A percentile compares a stretch with the other conserved stretches of the same genome.
These are phyloP conservation scores for Zoanthus solanderi DNA, from an alignment of 92 coral and sea anemone species.

Conservation along the genomic window DNA sequence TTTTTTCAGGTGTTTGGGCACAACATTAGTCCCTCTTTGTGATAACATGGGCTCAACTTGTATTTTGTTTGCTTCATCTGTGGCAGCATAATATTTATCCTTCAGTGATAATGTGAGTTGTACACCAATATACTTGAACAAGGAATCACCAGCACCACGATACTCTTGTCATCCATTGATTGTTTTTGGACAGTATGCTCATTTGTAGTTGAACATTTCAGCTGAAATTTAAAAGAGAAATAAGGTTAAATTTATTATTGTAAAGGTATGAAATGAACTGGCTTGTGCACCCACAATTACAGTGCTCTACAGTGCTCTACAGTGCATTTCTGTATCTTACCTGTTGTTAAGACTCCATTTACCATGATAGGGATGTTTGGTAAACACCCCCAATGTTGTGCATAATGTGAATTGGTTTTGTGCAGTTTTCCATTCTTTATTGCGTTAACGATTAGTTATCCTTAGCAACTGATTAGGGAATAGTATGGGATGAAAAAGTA, in stretches of 20 bases:
- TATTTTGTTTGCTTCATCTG: conserved; percentile 56
- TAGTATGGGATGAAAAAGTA: conserved; percentile 42
- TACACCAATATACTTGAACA: conserved; percentile 41
- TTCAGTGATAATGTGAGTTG: conserved; percentile 52
- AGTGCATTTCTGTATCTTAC: not conserved
- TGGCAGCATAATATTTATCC: conserved; percentile 47
- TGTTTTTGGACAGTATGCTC: conserved; percentile 50
- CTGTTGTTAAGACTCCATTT: conserved; percentile 20
- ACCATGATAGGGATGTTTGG: conserved; percentile 40
- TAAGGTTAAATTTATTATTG: conserved; percentile 40
- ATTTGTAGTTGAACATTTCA: conserved; percentile 48
- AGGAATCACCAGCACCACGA: conserved; percentile 41
- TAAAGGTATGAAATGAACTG: conserved; percentile 47
- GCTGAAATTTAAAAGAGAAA: conserved; percentile 50
- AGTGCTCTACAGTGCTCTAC: conserved; percentile 6
- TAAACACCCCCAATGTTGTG: conserved; percentile 51
- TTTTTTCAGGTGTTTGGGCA: conserved; percentile 36
- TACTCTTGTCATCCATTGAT: conserved; percentile 57
- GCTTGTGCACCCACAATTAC: conserved; percentile 41
- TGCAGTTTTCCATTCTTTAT: conserved; percentile 43
- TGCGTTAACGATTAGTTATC: conserved; percentile 22
- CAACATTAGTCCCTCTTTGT: conserved; percentile 41
- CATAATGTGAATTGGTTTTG: conserved; percentile 46
- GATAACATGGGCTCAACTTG: conserved; percentile 51
- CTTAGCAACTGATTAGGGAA: conserved; percentile 45